Percentiles rank a stretch among this genome's conserved stretches.
Evolutionary conservation across 2,888 invertebrate genomes (phyloP).

Genomic region (Tinea semifulvella): DNA sequence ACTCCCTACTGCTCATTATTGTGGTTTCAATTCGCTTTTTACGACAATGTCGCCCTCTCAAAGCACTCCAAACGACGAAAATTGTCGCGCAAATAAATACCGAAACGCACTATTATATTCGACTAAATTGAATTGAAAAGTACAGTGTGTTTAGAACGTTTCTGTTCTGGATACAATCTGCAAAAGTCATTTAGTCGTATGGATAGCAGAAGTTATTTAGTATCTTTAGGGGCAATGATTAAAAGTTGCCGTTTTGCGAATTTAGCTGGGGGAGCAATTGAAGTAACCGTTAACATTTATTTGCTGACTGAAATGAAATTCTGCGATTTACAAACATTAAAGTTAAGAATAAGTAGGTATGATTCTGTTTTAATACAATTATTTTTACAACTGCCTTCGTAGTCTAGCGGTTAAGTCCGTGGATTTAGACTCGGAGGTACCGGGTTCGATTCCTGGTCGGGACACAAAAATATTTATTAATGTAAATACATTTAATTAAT

Average conservation of each 20-base stretch:
- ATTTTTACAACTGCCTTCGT: too few species aligned
- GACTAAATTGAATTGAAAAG: background rate
- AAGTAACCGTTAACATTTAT: background rate
- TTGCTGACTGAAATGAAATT: background rate
- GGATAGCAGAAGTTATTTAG: slow-evolving; percentile 19
- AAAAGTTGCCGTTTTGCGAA: slow-evolving; percentile 23
- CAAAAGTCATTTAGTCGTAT: slow-evolving; percentile 4
- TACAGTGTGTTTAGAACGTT: background rate
- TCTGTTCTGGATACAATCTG: background rate
- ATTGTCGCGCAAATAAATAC: background rate
- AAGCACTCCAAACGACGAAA: slow-evolving; percentile 21
- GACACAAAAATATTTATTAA: too few species aligned
- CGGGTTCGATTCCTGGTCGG: too few species aligned
- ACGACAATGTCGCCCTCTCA: slow-evolving; percentile 50
- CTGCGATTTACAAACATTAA: too few species aligned
- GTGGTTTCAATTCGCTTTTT: slow-evolving; percentile 66
- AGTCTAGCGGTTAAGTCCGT: too few species aligned
- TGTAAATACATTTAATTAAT: too few species aligned
- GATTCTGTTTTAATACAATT: too few species aligned
- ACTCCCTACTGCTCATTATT: slow-evolving; percentile 47
- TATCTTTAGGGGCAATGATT: slow-evolving; percentile 24
- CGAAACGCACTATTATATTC: background rate
- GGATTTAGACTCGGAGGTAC: too few species aligned
- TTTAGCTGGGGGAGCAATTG: background rate
- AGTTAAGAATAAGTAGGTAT: too few species aligned